Conservation (phyloP, 2,888 invertebrate genomes). For the Tortrix viridana region DNA sequence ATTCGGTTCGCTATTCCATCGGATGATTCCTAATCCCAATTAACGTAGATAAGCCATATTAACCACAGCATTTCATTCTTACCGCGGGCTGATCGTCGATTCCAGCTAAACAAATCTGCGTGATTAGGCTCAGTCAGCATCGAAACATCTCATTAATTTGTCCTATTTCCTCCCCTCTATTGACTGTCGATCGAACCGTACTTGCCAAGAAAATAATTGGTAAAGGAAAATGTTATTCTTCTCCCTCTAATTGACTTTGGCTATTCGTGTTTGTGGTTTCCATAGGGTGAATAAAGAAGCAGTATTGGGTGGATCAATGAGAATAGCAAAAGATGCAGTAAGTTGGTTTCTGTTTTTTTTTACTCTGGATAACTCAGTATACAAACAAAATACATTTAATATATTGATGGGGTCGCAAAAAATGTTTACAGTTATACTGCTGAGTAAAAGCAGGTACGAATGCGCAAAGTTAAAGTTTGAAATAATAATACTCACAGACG, state of each 20-base stretch:
- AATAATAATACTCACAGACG: too few relatives aligned
- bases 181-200: constrained; percentile 34
- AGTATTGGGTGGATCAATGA: constrained; percentile 17
- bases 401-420: too few relatives aligned
- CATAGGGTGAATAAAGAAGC: constrained; percentile 26
- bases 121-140: constrained; percentile 24
- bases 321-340: neutral
- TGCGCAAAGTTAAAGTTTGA: too few relatives aligned
- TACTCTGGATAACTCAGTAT: too few relatives aligned
- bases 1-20: too few relatives aligned
- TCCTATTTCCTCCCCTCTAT: constrained; percentile 32
- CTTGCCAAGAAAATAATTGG: constrained; percentile 38
- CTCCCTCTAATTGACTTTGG: constrained; percentile 38
- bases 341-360: too few relatives aligned
- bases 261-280: constrained; percentile 36
- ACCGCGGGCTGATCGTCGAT: constrained; percentile 10
- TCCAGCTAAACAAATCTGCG: constrained; percentile 22
- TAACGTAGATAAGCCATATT: constrained; percentile 7
- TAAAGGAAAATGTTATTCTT: constrained; percentile 38
- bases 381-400: too few relatives aligned
- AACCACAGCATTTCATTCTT: constrained; percentile 8
- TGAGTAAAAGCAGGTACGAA: too few relatives aligned
- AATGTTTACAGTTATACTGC: too few relatives aligned
- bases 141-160: constrained; percentile 36
- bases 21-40: constrained; percentile 6